Percentiles rank a stretch among this genome's conserved stretches.
Conservation (phyloP, 2,113 vertebrate species). For the Chinchilla lanigera region DNA sequence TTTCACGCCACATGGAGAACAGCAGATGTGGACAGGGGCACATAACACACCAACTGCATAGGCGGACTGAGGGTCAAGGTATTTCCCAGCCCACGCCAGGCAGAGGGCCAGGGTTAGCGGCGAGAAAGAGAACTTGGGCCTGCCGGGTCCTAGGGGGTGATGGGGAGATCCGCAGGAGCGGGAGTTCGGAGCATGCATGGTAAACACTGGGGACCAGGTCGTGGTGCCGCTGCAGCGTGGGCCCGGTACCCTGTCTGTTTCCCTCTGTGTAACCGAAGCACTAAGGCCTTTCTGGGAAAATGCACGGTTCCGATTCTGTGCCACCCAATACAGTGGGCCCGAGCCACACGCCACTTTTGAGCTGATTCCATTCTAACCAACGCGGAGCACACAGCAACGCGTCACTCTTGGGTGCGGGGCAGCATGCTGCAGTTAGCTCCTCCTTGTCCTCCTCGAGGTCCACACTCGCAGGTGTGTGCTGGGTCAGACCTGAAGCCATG, state of each 20-base stretch:
- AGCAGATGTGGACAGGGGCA: neutral
- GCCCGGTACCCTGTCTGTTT: neutral
- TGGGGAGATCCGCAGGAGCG: neutral
- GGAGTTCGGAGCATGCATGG: neutral
- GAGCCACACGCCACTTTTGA: neutral
- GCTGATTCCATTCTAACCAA: neutral
- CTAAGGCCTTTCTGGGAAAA: neutral
- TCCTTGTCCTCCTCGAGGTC: neutral
- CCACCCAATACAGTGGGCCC: fast-evolving
- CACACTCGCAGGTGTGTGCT: neutral
- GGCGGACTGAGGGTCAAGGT: neutral
- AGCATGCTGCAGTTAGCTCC: too few species aligned
- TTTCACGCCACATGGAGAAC: neutral
- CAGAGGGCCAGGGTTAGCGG: neutral
- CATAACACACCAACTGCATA: neutral
- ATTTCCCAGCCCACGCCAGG: neutral
- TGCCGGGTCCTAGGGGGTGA: fast-evolving
- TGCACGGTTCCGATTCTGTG: neutral
- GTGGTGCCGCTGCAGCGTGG: neutral
- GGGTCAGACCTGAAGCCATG: neutral
- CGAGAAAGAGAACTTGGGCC: neutral
- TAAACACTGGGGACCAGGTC: neutral
- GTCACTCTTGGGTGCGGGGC: too few species aligned
- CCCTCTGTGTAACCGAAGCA: neutral
- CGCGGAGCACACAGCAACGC: neutral